Evolutionary conservation across 2,797 vertebrate genomes (phyloP).

Genomic region (Acanthurus lineatus): DNA sequence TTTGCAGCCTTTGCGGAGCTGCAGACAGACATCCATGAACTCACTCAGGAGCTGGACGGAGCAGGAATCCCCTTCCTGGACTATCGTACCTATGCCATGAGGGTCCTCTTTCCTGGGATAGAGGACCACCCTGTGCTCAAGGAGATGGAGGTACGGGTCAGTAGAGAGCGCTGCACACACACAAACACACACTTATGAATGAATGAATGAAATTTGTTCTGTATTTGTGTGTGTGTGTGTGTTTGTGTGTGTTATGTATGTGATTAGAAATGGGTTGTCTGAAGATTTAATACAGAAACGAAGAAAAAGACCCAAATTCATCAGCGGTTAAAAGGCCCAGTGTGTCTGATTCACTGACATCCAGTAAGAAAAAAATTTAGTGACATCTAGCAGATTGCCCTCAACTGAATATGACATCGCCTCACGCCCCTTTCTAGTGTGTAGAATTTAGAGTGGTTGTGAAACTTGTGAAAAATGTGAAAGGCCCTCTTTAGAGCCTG

Average conservation of each 20-base stretch:
- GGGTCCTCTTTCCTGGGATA: slow-evolving; percentile 97
- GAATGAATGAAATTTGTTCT: slow-evolving; percentile 9
- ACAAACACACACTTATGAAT: slow-evolving; percentile 18
- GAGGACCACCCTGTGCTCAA: slow-evolving; percentile 99
- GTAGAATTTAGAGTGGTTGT: too few species aligned
- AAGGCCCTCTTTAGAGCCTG: too few species aligned
- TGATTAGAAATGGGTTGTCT: neutral
- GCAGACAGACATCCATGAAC: slow-evolving; percentile 97
- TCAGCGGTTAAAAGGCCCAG: neutral
- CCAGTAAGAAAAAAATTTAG: too few species aligned
- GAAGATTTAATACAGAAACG: neutral
- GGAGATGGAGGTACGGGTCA: slow-evolving; percentile 96
- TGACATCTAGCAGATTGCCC: too few species aligned
- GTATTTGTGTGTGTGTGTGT: neutral
- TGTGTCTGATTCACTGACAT: too few species aligned
- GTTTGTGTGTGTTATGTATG: neutral
- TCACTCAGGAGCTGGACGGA: slow-evolving; percentile 96
- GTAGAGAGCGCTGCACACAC: slow-evolving; percentile 68
- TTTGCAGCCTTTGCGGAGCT: slow-evolving; percentile 94
- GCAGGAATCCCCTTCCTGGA: slow-evolving; percentile 98
- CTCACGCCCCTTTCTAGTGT: too few species aligned
- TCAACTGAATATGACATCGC: too few species aligned
- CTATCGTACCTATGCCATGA: slow-evolving; percentile 98
- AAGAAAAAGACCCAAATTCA: neutral
- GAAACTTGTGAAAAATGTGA: too few species aligned